These are phyloP conservation scores for Anoplius nigerrimus DNA, from an alignment of 2,888 invertebrate species.

Conservation along the genomic window DNA sequence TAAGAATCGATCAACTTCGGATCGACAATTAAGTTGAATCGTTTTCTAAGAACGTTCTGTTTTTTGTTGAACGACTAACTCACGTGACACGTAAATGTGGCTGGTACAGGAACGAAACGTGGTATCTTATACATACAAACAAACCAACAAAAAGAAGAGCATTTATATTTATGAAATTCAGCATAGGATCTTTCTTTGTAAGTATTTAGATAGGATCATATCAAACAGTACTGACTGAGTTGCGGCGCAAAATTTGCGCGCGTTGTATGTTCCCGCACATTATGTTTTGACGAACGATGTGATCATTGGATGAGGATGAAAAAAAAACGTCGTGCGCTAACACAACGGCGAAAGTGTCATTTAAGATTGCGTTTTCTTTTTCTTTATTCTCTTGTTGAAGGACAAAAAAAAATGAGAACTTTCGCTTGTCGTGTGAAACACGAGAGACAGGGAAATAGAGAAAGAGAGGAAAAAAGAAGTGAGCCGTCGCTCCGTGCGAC, in stretches of 20 bases:
- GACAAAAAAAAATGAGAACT: not conserved
- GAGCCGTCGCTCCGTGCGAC: conserved; percentile 9
- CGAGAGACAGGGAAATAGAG: conserved; percentile 4
- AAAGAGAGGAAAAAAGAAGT: no score
- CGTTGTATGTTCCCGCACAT: not conserved
- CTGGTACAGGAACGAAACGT: conserved; percentile 45
- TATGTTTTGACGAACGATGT: conserved; percentile 1
- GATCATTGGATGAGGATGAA: not conserved
- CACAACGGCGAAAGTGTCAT: no score
- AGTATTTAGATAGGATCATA: conserved; percentile 5
- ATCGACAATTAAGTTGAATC: no score
- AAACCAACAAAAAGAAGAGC: not conserved
- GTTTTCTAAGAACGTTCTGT: no score
- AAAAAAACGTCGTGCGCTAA: no score
- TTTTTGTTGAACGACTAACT: not conserved
- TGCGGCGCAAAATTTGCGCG: not conserved
- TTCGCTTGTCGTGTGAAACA: conserved; percentile 11
- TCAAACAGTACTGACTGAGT: conserved; percentile 7
- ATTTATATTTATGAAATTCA: conserved; percentile 6
- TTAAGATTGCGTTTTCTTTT: not conserved
- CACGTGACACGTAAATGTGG: conserved; percentile 41
- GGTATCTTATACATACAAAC: conserved; percentile 11
- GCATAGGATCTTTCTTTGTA: not conserved
- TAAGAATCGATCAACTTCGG: no score
- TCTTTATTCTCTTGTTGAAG: not conserved